A percentile compares a stretch with the other conserved stretches of the same genome.
These are phyloP conservation scores for Hippocampus barbouri DNA, from an alignment of 2,113 vertebrate species.

Conservation along the genomic window DNA sequence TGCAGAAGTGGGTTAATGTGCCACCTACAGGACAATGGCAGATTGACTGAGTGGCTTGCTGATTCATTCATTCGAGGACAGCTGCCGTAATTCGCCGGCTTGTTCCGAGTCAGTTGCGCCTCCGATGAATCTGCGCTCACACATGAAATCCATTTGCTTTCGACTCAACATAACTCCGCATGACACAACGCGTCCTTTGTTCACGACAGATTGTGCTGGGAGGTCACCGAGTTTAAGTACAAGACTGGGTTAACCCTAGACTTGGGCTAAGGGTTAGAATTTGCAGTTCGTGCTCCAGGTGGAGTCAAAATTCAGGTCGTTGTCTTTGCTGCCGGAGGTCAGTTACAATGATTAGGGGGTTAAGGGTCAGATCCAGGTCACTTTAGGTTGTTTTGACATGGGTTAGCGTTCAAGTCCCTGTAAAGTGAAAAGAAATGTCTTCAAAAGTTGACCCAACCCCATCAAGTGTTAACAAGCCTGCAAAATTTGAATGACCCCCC, in stretches of 20 bases:
- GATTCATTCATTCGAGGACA: slow-evolving; percentile 9
- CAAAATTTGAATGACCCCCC: no score
- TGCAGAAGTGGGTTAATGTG: slow-evolving; percentile 55
- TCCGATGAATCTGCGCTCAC: background rate
- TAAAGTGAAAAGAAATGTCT: no score
- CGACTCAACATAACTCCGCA: background rate
- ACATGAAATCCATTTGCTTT: background rate
- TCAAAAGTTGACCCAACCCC: no score
- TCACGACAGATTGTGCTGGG: background rate
- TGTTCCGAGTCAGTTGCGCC: background rate
- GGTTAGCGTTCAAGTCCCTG: no score
- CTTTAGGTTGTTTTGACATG: no score
- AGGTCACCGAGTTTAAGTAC: background rate
- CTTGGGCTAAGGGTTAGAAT: background rate
- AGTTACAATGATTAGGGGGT: no score
- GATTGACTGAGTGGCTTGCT: slow-evolving; percentile 30
- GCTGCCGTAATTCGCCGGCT: slow-evolving; percentile 11
- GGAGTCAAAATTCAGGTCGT: no score
- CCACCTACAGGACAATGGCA: slow-evolving; percentile 61
- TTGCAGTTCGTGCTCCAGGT: no score
- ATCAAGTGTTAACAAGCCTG: no score
- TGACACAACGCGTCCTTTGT: background rate
- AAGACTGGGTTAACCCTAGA: accelerated
- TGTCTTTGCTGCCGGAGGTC: no score
- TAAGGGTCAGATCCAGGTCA: no score